Conservation (phyloP, 2,888 invertebrate species). For the Pandemis corylana region DNA sequence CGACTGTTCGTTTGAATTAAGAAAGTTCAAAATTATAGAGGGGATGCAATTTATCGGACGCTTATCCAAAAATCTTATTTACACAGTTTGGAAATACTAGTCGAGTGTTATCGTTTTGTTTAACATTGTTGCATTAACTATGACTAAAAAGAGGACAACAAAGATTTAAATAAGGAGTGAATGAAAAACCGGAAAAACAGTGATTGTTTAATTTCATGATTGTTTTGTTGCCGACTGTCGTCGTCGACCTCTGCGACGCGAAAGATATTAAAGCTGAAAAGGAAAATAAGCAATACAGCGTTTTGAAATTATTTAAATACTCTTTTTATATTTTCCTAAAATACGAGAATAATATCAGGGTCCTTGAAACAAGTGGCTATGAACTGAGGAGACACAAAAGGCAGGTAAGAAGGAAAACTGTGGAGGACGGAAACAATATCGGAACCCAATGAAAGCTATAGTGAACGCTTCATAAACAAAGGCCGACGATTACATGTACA, state of each 20-base stretch:
- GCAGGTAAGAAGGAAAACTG: slow-evolving; percentile 34
- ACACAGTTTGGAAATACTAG: too few species aligned
- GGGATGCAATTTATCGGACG: too few species aligned
- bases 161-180: not conserved
- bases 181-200: not conserved
- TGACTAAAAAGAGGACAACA: not conserved
- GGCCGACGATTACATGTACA: slow-evolving; percentile 32
- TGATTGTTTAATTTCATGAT: slow-evolving; percentile 3
- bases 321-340: not conserved
- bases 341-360: slow-evolving; percentile 2
- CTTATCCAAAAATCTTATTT: too few species aligned
- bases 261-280: slow-evolving; percentile 8
- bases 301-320: not conserved
- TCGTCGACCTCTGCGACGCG: not conserved
- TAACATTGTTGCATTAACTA: not conserved
- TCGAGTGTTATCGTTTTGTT: too few species aligned
- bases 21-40: too few species aligned
- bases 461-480: slow-evolving; percentile 39
- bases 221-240: not conserved
- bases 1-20: too few species aligned
- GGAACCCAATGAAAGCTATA: slow-evolving; percentile 29
- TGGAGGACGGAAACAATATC: slow-evolving; percentile 35
- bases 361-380: slow-evolving; percentile 18
- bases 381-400: slow-evolving; percentile 16
- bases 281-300: not conserved